Evolutionary conservation across 2,113 vertebrate species (phyloP).

Genomic region (Brevimyrus niger): DNA sequence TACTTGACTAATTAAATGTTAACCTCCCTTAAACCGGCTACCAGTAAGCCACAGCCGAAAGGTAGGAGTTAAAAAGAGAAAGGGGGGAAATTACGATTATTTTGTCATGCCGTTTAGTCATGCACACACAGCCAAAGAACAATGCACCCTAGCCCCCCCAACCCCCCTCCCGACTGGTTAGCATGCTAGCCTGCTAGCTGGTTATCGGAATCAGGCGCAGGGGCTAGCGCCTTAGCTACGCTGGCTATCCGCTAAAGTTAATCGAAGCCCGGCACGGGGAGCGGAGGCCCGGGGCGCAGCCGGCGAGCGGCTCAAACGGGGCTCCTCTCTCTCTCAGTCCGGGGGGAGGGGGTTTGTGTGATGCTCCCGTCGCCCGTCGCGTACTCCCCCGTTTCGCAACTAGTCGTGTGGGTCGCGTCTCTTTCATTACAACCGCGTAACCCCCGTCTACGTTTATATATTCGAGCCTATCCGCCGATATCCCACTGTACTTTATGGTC

Average conservation of each 20-base stretch:
- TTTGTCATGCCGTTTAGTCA: conserved; percentile 21
- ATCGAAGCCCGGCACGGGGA: not conserved
- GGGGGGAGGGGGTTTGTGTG: not conserved
- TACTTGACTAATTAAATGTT: not conserved
- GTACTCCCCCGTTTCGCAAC: conserved; percentile 17
- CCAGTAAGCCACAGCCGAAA: not conserved
- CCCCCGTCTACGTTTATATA: not conserved
- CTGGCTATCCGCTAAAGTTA: not conserved
- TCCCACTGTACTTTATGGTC: not conserved
- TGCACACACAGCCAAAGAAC: conserved; percentile 14
- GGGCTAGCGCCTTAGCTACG: conserved; percentile 26
- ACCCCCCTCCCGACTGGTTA: conserved; percentile 11
- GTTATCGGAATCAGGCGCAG: conserved; percentile 7
- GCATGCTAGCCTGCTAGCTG: conserved; percentile 28
- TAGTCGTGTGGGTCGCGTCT: conserved; percentile 11
- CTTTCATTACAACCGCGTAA: conserved; percentile 7
- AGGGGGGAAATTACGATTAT: not conserved
- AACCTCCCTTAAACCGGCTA: not conserved
- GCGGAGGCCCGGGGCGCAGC: not conserved
- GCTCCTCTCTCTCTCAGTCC: not conserved
- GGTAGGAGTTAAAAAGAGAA: not conserved
- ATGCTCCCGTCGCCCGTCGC: not conserved
- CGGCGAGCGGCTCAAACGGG: conserved; percentile 1
- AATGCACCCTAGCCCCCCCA: conserved; percentile 4
- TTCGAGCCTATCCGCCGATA: not conserved